Conservation (phyloP, 2,888 invertebrate species). For the Pimpla rufipes region DNA sequence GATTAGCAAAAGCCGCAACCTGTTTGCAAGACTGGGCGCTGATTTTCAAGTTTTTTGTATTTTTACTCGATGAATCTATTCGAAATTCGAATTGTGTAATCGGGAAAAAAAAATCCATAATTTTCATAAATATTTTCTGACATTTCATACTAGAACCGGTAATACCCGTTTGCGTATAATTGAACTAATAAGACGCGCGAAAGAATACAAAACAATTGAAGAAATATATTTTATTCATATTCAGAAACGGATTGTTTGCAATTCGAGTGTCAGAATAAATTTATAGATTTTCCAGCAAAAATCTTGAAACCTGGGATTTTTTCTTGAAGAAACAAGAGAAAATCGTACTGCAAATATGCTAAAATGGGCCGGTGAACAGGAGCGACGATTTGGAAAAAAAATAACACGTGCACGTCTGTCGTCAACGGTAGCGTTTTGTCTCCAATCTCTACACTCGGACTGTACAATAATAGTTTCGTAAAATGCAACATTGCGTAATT, state of each 20-base stretch:
- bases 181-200: background rate
- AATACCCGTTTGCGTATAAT: background rate
- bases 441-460: conserved; percentile 35
- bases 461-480: conserved; percentile 43
- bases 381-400: conserved; percentile 4
- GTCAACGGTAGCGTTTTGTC: conserved; percentile 37
- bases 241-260: background rate
- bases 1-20: too few species aligned
- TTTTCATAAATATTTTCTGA: too few species aligned
- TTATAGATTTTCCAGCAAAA: too few species aligned
- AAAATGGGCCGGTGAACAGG: background rate
- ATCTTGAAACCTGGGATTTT: too few species aligned
- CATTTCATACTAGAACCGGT: too few species aligned
- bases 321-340: background rate
- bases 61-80: too few species aligned
- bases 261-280: background rate
- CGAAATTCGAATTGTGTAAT: too few species aligned
- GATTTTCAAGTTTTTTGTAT: too few species aligned
- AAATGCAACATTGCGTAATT: conserved; percentile 33
- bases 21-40: too few species aligned
- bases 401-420: background rate
- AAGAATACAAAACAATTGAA: conserved; percentile 6
- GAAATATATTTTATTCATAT: conserved; percentile 17
- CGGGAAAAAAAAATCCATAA: too few species aligned
- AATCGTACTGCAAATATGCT: background rate